Base-by-base conservation (phyloP, 2,888 invertebrate genomes). In the Phortica okadai region DNA sequence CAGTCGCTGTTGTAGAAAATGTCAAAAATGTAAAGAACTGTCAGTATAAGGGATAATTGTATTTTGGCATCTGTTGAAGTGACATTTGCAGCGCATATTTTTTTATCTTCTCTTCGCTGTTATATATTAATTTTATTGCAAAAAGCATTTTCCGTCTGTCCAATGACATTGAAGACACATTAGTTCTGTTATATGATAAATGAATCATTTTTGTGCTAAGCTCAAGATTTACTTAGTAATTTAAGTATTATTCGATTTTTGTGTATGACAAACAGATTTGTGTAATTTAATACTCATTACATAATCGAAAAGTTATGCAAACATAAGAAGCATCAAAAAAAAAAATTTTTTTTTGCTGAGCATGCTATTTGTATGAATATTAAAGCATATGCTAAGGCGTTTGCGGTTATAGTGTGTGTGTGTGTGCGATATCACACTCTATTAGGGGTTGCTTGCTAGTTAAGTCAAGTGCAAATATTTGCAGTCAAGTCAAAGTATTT, bases 391-490 rank as follows among this genome's bases (percentile, higher is more conserved):
- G 73, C 72, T 75, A 74, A 56, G 50, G 75, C 66, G 14, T 21
- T 21, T 25, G 7, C 62, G 4, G 1, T 45, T n/a, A 64, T 62
- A 73, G 50, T 16, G 25, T 54, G 62, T 62, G 62, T 21, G 62
- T 10, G 33, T 33, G 33, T 33, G 33, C 33, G 33, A 62, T 8
- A 25, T 7, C 6, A 50, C 16, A 62, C 77, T 67, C 76, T 67
- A 78, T 77, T 79, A 76, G 79, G 78, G 82, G 56, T 72, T 82
- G 83, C 83, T 72, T 82, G 83, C 83, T 84, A 84, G 87, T 87
- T 85, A 87, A 85, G 85, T 82, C 84, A 82, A 82, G 80, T 79
- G 82, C 82, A 89, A 89, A 88, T 89, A 88, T 88, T 89, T 90
- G 84, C 86, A 80, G 80, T 78, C 83, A 83, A 82, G 82, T 84